Evolutionary conservation across 1,140 invertebrate species (phyloP).

Genomic region (Asbolus verrucosus): DNA sequence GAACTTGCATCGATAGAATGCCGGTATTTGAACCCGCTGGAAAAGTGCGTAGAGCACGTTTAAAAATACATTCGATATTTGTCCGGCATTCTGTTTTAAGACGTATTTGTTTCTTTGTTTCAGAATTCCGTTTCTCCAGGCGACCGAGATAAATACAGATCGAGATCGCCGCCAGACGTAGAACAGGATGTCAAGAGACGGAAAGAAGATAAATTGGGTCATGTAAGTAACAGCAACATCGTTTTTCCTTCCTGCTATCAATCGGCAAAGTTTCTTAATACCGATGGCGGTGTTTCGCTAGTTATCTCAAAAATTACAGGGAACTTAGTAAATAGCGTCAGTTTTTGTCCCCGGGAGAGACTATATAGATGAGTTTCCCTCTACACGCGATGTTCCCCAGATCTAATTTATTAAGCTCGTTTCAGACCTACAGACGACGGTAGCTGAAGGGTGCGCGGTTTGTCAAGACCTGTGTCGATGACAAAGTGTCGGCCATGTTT

Average conservation of each 20-base stretch:
- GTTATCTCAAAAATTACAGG: slow-evolving; percentile 3
- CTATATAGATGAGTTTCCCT: too few relatives aligned
- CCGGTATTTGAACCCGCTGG: too few relatives aligned
- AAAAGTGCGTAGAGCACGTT: too few relatives aligned
- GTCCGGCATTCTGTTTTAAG: slow-evolving; percentile 26
- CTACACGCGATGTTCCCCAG: slow-evolving; percentile 20
- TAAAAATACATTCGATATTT: too few relatives aligned
- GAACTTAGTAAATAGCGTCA: not conserved
- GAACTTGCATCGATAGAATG: too few relatives aligned
- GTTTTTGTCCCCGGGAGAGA: slow-evolving; percentile 11
- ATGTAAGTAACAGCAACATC: slow-evolving; percentile 71
- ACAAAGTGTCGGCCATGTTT: slow-evolving; percentile 54
- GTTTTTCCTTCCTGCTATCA: not conserved
- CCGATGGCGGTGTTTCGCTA: not conserved
- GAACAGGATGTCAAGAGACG: slow-evolving; percentile 77
- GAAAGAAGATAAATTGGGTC: slow-evolving; percentile 84
- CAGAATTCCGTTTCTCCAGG: slow-evolving; percentile 91
- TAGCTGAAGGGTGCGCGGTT: slow-evolving; percentile 23
- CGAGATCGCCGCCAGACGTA: slow-evolving; percentile 73
- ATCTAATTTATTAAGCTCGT: slow-evolving; percentile 49
- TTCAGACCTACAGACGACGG: too few relatives aligned
- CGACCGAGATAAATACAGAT: slow-evolving; percentile 86
- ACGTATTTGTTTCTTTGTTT: slow-evolving; percentile 66
- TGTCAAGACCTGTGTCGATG: slow-evolving; percentile 49
- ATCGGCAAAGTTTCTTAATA: not conserved